Base-by-base conservation (phyloP, 2,888 invertebrate genomes). In the Lasioglossum morio region DNA sequence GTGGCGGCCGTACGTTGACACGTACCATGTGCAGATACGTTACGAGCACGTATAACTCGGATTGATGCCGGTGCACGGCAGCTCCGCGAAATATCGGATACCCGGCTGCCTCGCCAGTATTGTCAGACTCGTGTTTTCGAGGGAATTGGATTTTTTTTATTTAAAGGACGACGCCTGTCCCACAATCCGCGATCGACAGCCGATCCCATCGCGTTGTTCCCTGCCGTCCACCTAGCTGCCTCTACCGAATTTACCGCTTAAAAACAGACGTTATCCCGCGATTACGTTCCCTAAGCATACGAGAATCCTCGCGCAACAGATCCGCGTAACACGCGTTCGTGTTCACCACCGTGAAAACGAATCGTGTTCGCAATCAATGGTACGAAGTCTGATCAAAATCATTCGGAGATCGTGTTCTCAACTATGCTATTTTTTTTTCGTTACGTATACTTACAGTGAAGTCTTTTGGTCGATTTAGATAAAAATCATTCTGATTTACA, bases 81-180 rank as follows among this genome's bases (percentile, higher is more conserved):
- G 86, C 81, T 83, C 75, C 90, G 79, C 86, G 89, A 90, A 90
- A 90, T 88, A 90, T 89, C 86, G 89, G 86, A 89, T 90, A 82
- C 85, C 88, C 88, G 85, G 66, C 87, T 82, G 88, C 85, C 84
- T 86, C 86, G 85, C 85, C 89, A 78, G 90, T 89, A 90, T 90
- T 89, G 90, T 90, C 89, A 88, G 88, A 89, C 86, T 89, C 89
- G 90, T 91, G 87, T 88, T 90, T 89, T 91, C 91, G 89, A 88
- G 90, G 83, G 88, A 85, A 90, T 91, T 90, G 89, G 81, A 90
- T 91, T 87, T 89, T 66, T 91, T 91, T 87, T 81, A 90, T 90
- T 90, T 90, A 90, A 90, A 86, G 84, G 84, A 73, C 81, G 89
- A 87, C 79, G 83, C 86, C 88, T 88, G 83, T 84, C 72, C 48